Conservation (phyloP, 2,797 vertebrate species). For the Fistularia commersonii region DNA sequence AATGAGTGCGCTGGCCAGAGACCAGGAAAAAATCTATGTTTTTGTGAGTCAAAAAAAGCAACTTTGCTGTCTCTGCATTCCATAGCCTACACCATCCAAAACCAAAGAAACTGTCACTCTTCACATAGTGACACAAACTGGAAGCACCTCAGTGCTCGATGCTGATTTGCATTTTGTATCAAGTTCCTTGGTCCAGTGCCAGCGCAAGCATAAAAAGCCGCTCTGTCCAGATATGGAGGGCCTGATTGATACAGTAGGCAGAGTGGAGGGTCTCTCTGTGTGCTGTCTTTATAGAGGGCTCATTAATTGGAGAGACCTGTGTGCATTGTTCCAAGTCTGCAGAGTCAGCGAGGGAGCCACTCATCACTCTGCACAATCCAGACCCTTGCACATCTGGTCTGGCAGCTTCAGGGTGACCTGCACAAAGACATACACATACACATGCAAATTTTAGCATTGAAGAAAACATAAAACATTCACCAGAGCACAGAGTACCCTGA, state of each 20-base stretch:
- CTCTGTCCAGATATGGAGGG: conserved; percentile 58
- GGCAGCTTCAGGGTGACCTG: conserved; percentile 71
- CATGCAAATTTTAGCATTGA: conserved; percentile 41
- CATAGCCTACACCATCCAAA: conserved; percentile 33
- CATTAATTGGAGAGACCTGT: conserved; percentile 74
- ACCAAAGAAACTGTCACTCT: conserved; percentile 57
- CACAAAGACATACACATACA: conserved; percentile 23
- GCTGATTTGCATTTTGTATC: conserved; percentile 71
- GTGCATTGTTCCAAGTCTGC: conserved; percentile 75
- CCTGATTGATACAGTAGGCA: conserved; percentile 67
- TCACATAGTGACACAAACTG: conserved; percentile 61
- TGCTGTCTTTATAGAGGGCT: conserved; percentile 65
- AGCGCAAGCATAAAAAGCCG: conserved; percentile 55
- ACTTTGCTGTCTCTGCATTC: conserved; percentile 42
- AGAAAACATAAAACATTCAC: conserved; percentile 41
- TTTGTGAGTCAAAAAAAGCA: conserved; percentile 44
- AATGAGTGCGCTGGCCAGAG: background rate
- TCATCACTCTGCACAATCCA: conserved; percentile 64
- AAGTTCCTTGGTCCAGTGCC: conserved; percentile 63
- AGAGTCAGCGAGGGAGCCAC: conserved; percentile 71
- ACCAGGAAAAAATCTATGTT: background rate
- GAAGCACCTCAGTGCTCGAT: conserved; percentile 56
- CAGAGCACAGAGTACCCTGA: conserved; percentile 21
- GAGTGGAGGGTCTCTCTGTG: conserved; percentile 45
- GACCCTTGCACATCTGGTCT: conserved; percentile 71